Evolutionary conservation across 2,797 vertebrate genomes (phyloP), one percentile per base, ranked within the genome.

Genomic region (Phataginus tetradactyla): DNA sequence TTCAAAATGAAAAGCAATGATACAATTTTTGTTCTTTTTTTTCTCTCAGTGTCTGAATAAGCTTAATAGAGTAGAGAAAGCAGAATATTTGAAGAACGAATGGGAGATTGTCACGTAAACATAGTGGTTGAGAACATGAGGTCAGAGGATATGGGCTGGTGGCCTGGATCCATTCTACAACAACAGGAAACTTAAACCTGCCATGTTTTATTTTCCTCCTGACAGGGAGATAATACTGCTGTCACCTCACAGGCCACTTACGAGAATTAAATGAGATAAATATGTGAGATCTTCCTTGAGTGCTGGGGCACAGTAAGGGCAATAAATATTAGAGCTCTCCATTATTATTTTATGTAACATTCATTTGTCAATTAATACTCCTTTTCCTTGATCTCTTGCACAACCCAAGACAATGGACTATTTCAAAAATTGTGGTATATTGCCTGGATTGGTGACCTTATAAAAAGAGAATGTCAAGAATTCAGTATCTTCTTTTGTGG

Each of bases 401-500:
- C 7, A 75, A 53, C 2, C 29, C 1, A 9, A 72, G 88, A 83
- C 59, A 86, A 71, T 57, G 74, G 29, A 64, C 39, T 86, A 17
- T 77, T 96, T 83, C 55, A 88, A 92, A 92, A 51, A n/a, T 77
- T 78, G 21, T 23, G 61, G 86, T 14, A 12, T 77, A 72, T 69
- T 49, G 15, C 34, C 27, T 0, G 55, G 49, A 84, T 25, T 37
- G 72, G 92, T 91, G 88, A 96, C 92, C 88, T 96, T 97, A 91
- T 90, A 89, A 96, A 97, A 96, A 80, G 71, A 94, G 34, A 96
- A 95, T 84, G 89, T 94, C 83, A 93, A 86, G 53, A 87, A 95
- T 57, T 61, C 14, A 71, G 2, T 93, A 86, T 79, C 51, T 93
- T 61, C 57, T 95, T 87, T 57, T 74, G 34, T 49, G 51, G 49